Conservation (phyloP, 2,113 vertebrate species). For the Neopipo cinnamomea region DNA sequence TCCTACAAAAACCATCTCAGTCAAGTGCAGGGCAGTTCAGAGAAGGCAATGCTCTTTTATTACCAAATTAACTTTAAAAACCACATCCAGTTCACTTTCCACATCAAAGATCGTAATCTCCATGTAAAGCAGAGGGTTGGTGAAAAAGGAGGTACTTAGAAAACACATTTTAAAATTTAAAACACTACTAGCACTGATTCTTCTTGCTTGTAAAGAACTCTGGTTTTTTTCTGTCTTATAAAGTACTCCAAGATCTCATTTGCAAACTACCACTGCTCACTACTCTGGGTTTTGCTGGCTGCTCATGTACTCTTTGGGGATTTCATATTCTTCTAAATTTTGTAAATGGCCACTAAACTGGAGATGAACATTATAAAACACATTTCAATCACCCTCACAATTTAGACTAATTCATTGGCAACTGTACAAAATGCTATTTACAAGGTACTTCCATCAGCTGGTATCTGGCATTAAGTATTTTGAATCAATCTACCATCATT, state of each 20-base stretch:
- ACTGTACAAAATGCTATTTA: slow-evolving; percentile 61
- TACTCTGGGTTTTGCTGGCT: not conserved
- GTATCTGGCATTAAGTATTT: slow-evolving; percentile 61
- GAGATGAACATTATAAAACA: slow-evolving; percentile 56
- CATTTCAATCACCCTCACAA: slow-evolving; percentile 55
- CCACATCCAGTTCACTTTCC: not conserved
- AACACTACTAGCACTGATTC: not conserved
- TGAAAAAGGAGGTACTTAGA: slow-evolving; percentile 17
- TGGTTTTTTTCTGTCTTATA: not conserved
- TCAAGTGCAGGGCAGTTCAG: accelerated
- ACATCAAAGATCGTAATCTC: slow-evolving; percentile 13
- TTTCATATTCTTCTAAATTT: slow-evolving; percentile 50
- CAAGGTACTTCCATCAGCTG: slow-evolving; percentile 56
- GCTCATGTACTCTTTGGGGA: slow-evolving; percentile 36
- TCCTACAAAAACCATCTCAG: accelerated
- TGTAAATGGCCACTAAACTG: slow-evolving; percentile 59
- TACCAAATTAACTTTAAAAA: slow-evolving; percentile 21
- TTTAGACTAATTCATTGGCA: slow-evolving; percentile 61
- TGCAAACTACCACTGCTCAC: not conserved
- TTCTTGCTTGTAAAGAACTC: not conserved
- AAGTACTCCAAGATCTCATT: not conserved
- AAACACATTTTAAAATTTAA: slow-evolving; percentile 28
- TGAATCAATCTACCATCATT: slow-evolving; percentile 71
- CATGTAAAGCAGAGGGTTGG: not conserved
- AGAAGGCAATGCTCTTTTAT: not conserved